phyloP scores from a whole-genome alignment of 2,797 vertebrate genomes.

The Schizopygopsis pylzovi region DNA sequence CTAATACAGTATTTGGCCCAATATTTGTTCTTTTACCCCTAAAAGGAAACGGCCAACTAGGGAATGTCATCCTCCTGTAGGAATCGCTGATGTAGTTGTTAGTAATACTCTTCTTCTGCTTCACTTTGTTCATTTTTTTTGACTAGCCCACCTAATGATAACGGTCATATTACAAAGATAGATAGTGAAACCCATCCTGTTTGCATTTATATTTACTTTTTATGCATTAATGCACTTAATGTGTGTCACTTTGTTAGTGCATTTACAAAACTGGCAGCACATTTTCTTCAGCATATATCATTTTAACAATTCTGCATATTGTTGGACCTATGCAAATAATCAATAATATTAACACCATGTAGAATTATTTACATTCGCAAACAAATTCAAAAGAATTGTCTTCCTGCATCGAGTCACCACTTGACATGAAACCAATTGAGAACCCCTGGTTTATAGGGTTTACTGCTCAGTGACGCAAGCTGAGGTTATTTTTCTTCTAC shows the following conservation, averaged over 20 bases:
- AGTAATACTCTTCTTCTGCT: background rate
- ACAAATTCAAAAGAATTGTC: background rate
- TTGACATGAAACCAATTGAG: background rate
- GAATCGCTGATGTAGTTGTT: background rate
- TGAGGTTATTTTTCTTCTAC: slow-evolving; percentile 40
- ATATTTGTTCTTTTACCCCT: background rate
- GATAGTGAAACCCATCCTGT: too few relatives aligned
- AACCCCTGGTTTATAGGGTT: background rate
- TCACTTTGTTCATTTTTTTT: background rate
- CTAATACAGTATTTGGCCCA: background rate
- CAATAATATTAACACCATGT: background rate
- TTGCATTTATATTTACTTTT: too few relatives aligned
- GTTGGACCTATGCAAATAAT: background rate
- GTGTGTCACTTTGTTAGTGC: too few relatives aligned
- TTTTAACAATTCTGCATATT: too few relatives aligned
- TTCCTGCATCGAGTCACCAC: background rate
- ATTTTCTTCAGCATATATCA: background rate
- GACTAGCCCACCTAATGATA: too few relatives aligned
- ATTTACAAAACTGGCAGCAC: background rate
- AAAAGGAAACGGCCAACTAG: background rate
- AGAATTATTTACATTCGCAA: background rate
- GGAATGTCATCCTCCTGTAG: background rate
- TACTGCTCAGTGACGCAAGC: slow-evolving; percentile 16
- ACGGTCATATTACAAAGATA: too few relatives aligned
- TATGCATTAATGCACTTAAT: too few relatives aligned